Evolutionary conservation across 2,113 vertebrate species (phyloP), one percentile per base, ranked within the genome.

Genomic region (Leptodactylus fuscus): DNA sequence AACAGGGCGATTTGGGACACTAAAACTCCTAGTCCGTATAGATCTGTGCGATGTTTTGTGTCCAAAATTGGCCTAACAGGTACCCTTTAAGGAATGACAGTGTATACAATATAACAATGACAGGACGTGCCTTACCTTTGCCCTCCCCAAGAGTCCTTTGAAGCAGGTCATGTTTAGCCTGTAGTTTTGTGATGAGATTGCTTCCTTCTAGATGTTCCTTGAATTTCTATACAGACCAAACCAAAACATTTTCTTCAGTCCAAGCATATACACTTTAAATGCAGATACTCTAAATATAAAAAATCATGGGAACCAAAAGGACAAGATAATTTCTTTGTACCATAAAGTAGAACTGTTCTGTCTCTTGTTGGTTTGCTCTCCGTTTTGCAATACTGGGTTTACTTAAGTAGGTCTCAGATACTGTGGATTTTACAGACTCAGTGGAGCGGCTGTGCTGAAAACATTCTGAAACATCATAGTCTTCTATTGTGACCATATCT

Each of bases 341-440:
- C 97, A 98, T 98, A 88, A 99, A 99, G 92, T 99, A 99, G 92
- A 99, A 99, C 87, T 99, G 97, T 89, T 99, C 98, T 0, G 98
- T 99, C 91, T 99, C 98, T 92, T 99, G 97, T 92, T 98, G 97
- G 93, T 99, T 99, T 51, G 98, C 97, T 87, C 98, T 95, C 89
- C 98, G 94, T 91, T 99, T 99, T 81, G 97, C 97, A 4, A 99
- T 98, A 94, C 98, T 99, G 34, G 97, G 98, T 86, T 99, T 99
- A 91, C 97, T 99, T 89, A 99, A 91, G 91, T 98, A 99, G 0
- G 98, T 99, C 90, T 99, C 98, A 0, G 98, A 99, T 82, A 99
- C 97, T 0, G 97, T 97, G 74, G 98, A 99, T 90, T 97, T 97
- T 87, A 99, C 97, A 0, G 98, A 99, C 89, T 99, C 98, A 0